A percentile compares a stretch with the other conserved stretches of the same genome.
Conservation (phyloP, 1,140 invertebrate genomes). For the Eciton burchellii region DNA sequence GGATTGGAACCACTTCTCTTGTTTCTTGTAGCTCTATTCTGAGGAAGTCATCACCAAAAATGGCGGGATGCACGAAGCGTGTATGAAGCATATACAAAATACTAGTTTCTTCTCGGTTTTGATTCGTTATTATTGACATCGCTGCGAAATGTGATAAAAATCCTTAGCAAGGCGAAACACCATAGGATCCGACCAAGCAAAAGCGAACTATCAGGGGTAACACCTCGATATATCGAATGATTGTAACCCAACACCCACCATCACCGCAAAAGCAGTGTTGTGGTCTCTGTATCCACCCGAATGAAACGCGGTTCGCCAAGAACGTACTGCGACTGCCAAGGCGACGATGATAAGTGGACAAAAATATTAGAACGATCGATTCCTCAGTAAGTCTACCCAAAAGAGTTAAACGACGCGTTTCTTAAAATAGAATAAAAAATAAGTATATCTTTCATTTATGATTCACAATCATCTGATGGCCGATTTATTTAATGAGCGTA, state of each 20-base stretch:
- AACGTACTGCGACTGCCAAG: constrained; percentile 67
- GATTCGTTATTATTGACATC: constrained; percentile 19
- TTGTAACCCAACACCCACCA: constrained; percentile 72
- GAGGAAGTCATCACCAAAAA: constrained; percentile 67
- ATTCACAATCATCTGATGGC: background rate
- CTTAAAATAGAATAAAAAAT: background rate
- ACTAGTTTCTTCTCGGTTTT: constrained; percentile 9
- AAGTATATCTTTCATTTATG: background rate
- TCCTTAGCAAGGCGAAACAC: background rate
- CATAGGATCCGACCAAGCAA: background rate
- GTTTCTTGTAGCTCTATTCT: constrained; percentile 68
- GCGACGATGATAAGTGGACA: constrained; percentile 50
- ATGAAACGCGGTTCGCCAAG: constrained; percentile 64
- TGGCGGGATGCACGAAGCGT: constrained; percentile 59
- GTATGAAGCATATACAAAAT: constrained; percentile 27
- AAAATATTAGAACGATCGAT: constrained; percentile 54
- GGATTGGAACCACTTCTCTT: constrained; percentile 62
- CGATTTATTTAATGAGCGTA: background rate
- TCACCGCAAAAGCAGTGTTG: constrained; percentile 21
- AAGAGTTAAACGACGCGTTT: background rate
- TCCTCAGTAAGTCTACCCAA: constrained; percentile 16
- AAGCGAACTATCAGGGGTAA: background rate
- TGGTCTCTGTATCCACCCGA: constrained; percentile 46
- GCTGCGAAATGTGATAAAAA: constrained; percentile 29
- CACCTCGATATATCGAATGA: constrained; percentile 64